phyloP scores from a whole-genome alignment of 2,797 vertebrate species.

The Sphenodon punctatus region DNA sequence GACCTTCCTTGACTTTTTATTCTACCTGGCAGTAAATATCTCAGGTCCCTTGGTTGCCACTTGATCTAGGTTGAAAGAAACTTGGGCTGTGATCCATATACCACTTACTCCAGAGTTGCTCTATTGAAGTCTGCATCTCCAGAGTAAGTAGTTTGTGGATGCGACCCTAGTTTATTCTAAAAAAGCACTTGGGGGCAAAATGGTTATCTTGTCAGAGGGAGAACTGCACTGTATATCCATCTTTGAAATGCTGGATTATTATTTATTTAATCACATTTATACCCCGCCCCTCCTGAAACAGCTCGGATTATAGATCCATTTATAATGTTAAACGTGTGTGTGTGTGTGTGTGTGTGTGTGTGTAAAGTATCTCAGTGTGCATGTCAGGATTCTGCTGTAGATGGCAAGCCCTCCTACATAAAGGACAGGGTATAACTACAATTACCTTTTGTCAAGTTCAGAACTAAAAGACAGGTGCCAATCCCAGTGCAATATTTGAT shows the following conservation, averaged over 20 bases:
- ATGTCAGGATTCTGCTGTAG: not conserved
- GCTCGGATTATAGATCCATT: too few relatives aligned
- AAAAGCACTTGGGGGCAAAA: slow-evolving; percentile 31
- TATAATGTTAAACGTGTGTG: too few relatives aligned
- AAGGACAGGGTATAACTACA: too few relatives aligned
- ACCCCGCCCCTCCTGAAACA: too few relatives aligned
- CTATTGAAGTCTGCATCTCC: too few relatives aligned
- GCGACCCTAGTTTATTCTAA: too few relatives aligned
- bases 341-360: too few relatives aligned
- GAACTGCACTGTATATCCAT: not conserved
- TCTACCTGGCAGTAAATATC: slow-evolving; percentile 51
- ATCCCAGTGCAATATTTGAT: slow-evolving; percentile 9
- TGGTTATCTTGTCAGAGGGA: not conserved
- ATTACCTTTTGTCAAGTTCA: slow-evolving; percentile 7
- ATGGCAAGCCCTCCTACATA: not conserved
- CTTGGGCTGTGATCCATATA: too few relatives aligned
- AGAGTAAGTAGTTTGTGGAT: too few relatives aligned
- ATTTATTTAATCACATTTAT: too few relatives aligned
- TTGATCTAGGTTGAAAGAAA: slow-evolving; percentile 77
- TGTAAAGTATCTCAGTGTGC: not conserved
- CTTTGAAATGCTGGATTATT: too few relatives aligned
- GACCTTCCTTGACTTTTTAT: slow-evolving; percentile 44
- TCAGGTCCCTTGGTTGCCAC: slow-evolving; percentile 64
- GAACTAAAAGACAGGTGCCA: slow-evolving; percentile 18
- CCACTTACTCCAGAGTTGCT: too few relatives aligned